Evolutionary conservation across 2,113 vertebrate species (phyloP).

Genomic region (Mellivora capensis): DNA sequence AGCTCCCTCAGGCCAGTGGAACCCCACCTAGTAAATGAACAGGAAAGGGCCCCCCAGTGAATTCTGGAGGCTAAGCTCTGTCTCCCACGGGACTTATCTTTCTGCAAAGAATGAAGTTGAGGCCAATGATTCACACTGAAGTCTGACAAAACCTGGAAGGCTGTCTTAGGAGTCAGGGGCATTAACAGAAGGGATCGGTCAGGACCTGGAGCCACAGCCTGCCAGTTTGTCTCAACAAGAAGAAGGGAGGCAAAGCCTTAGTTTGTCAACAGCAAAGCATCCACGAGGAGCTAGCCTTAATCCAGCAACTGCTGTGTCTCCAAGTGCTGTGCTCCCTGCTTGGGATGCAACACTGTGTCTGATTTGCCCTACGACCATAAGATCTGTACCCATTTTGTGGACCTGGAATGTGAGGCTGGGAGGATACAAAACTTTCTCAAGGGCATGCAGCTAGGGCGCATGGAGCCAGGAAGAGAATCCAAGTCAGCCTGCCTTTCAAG

Average conservation of each 20-base stretch:
- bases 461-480: not conserved
- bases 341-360: not conserved
- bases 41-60: not conserved
- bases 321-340: not conserved
- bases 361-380: not conserved
- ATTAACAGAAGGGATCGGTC: not conserved
- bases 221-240: not conserved
- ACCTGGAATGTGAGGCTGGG: not conserved
- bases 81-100: constrained; percentile 30
- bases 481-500: not conserved
- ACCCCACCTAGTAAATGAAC: constrained; percentile 61
- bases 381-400: not conserved
- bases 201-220: not conserved
- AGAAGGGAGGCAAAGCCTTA: not conserved
- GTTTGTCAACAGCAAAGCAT: not conserved
- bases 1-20: constrained; percentile 24
- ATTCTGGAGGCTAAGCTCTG: constrained; percentile 43
- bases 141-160: constrained; percentile 44
- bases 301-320: not conserved
- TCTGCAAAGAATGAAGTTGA: constrained; percentile 39
- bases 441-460: not conserved
- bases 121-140: constrained; percentile 27
- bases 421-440: not conserved
- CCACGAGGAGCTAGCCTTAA: not conserved
- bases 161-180: not conserved